Evolutionary conservation across 2,113 vertebrate species (phyloP), one percentile per base, ranked within the genome.

Genomic region (Limanda limanda): DNA sequence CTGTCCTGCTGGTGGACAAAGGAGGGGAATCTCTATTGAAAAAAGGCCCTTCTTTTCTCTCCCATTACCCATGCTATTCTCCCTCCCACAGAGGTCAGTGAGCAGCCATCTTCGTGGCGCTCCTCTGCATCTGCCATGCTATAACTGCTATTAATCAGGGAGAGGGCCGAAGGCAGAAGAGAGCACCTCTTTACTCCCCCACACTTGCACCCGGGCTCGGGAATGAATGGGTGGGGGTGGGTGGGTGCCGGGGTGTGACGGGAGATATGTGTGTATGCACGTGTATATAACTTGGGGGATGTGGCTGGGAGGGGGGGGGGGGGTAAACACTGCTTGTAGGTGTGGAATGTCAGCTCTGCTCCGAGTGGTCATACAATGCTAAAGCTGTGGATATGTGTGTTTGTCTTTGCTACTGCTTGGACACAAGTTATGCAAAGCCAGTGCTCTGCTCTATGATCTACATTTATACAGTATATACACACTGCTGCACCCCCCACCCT

Each of bases 21-120:
- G 67, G 69, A 68, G 76, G 47, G 45, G 64, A 11, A 76, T 82
- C 79, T 85, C 74, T 77, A 62, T 69, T 67, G 76, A 90, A 79
- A 86, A 56, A 56, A 56, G 54, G 55, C 40, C 61, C 59, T 52
- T 84, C 67, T 83, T 84, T 90, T 71, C 83, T 82, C 67, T 84
- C 65, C 60, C 65, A 66, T 86, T 88, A 71, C 74, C 59, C 81
- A 14, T 70, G 54, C 79, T 66, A 66, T 77, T 88, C 77, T 78
- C 76, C 83, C 86, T 91, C 87, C 88, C 85, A 89, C 81, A 79
- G 87, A 89, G 92, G 90, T 94, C 90, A 94, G 63, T 45, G 77
- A 87, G 76, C 77, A 90, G 84, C 87, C 83, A 61, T 80, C 68
- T 83, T 76, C 74, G 54, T 51, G 64, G 73, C 45, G 45, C 81